These are phyloP conservation scores for Lycocerus yunnanus DNA, from an alignment of 2,888 invertebrate genomes.

Conservation along the genomic window DNA sequence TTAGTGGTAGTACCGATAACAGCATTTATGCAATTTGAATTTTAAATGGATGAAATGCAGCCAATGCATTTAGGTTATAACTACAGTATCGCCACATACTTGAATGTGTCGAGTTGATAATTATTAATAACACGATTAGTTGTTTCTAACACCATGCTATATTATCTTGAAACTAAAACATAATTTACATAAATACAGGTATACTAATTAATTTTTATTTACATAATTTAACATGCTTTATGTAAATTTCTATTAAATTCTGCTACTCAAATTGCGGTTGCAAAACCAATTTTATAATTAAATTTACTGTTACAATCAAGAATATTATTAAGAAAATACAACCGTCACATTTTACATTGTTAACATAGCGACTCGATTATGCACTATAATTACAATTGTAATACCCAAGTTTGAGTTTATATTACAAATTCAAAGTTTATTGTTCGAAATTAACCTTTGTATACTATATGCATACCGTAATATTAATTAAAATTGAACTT, in stretches of 20 bases:
- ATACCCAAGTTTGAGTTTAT: background rate
- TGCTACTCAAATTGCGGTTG: background rate
- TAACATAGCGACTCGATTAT: background rate
- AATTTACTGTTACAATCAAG: background rate
- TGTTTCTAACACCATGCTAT: background rate
- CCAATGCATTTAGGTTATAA: background rate
- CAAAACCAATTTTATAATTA: background rate
- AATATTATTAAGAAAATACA: background rate
- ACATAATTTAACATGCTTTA: background rate
- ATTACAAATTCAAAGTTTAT: background rate
- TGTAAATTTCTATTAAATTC: background rate
- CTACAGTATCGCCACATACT: background rate
- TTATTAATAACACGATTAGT: background rate
- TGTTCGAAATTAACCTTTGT: background rate
- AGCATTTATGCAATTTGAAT: background rate
- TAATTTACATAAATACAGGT: background rate
- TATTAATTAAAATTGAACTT: background rate
- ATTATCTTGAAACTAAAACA: background rate
- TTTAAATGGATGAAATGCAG: background rate
- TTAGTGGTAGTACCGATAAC: background rate
- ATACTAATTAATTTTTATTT: background rate
- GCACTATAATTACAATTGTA: background rate
- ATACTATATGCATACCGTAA: background rate
- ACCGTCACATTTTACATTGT: background rate
- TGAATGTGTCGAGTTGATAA: background rate